These are phyloP conservation scores for Chrysogorgia sp. DNA, from an alignment of 92 coral and sea anemone genomes.

Conservation along the genomic window DNA sequence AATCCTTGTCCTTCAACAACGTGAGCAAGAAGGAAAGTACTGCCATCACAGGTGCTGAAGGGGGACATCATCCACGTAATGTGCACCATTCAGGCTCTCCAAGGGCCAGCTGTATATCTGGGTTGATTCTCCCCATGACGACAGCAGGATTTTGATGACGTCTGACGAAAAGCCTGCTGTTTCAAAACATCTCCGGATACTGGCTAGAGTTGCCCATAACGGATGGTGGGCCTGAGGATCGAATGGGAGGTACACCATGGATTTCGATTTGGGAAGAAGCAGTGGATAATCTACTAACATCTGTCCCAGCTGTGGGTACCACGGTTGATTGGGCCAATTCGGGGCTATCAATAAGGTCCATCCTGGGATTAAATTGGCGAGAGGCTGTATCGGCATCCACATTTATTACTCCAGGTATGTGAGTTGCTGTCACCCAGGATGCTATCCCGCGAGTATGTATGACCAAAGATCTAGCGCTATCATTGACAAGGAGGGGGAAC, in stretches of 20 bases:
- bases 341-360: no score
- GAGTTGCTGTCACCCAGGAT: conserved; percentile 63
- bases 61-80: conserved; percentile 52
- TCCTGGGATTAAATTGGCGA: conserved; percentile 40
- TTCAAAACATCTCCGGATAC: conserved; percentile 47
- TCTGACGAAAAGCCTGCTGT: conserved; percentile 60
- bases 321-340: no score
- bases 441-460: conserved; percentile 41
- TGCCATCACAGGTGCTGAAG: conserved; percentile 49
- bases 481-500: conserved; percentile 21
- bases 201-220: conserved; percentile 57
- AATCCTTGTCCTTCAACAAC: conserved; percentile 20
- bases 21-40: conserved; percentile 37
- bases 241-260: conserved; percentile 51
- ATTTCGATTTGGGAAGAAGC: conserved; percentile 42
- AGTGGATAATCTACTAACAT: conserved; percentile 18
- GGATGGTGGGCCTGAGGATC: conserved; percentile 49
- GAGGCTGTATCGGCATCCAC: conserved; percentile 72
- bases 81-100: conserved; percentile 65
- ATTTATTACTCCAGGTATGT: conserved; percentile 66
- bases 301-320: no score
- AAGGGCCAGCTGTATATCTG: conserved; percentile 57
- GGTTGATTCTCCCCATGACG: conserved; percentile 56
- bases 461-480: conserved; percentile 60
- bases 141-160: conserved; percentile 42